A percentile compares a stretch with the other conserved stretches of the same genome.
phyloP scores from a whole-genome alignment of 2,888 invertebrate genomes.

The Seira ritae region DNA sequence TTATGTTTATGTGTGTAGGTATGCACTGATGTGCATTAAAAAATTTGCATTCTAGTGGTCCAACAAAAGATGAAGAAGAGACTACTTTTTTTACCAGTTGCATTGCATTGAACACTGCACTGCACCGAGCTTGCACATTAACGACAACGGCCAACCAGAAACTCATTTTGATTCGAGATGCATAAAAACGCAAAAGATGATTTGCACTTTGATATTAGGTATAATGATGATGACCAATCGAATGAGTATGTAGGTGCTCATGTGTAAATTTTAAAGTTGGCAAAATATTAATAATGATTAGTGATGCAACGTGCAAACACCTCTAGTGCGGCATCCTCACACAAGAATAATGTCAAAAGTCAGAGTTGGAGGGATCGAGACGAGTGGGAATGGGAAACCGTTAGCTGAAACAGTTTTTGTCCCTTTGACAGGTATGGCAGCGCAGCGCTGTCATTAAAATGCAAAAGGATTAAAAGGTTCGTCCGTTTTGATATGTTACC shows the following conservation, averaged over 20 bases:
- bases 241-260: neutral
- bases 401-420: slow-evolving; percentile 17
- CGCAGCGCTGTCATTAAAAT: too few species aligned
- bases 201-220: slow-evolving; percentile 22
- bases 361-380: neutral
- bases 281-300: slow-evolving; percentile 1
- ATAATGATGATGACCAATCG: slow-evolving; percentile 18
- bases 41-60: slow-evolving; percentile 12
- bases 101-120: neutral
- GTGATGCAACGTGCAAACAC: neutral
- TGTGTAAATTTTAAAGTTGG: neutral
- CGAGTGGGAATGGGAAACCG: too few species aligned
- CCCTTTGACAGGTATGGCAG: neutral
- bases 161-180: slow-evolving; percentile 7
- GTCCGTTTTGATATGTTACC: too few species aligned
- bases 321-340: neutral
- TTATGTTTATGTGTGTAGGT: neutral
- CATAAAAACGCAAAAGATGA: slow-evolving; percentile 31
- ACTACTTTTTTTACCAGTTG: neutral
- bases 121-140: too few species aligned
- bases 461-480: too few species aligned
- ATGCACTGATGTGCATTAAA: slow-evolving; percentile 9
- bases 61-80: neutral
- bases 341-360: neutral
- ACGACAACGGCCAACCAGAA: neutral